Conservation (phyloP, 2,888 invertebrate species). For the Saturnia pavonia region DNA sequence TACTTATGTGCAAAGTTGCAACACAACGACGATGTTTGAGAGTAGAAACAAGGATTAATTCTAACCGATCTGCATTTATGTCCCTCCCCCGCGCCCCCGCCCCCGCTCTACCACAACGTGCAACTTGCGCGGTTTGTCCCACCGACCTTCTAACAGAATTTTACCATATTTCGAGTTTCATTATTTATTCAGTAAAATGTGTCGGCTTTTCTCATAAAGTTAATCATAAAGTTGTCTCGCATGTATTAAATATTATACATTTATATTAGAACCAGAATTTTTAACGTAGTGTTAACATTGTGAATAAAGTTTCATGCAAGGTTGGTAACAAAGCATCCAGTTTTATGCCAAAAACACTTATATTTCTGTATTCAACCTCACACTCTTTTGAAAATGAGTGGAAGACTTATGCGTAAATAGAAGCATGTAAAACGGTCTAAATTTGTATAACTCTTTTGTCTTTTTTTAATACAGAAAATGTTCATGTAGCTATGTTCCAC, state of each 20-base stretch:
- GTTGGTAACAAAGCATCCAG: background rate
- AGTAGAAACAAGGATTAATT: conserved; percentile 57
- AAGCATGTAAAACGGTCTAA: background rate
- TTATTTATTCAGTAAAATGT: background rate
- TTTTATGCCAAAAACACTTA: background rate
- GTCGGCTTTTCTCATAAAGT: background rate
- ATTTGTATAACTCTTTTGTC: background rate
- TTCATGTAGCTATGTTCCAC: too few species aligned
- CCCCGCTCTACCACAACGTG: conserved; percentile 31
- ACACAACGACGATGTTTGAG: conserved; percentile 38
- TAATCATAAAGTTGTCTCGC: background rate
- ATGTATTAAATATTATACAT: background rate
- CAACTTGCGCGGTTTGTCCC: conserved; percentile 42
- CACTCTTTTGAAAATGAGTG: background rate
- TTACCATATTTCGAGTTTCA: background rate
- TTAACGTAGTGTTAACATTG: background rate
- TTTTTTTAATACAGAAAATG: background rate
- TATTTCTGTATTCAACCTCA: background rate
- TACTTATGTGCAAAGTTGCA: conserved; percentile 32
- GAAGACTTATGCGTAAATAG: background rate
- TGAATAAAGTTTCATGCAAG: background rate
- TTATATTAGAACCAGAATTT: background rate
- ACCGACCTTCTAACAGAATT: conserved; percentile 29
- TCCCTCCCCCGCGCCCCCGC: too few species aligned
- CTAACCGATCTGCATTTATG: conserved; percentile 45